These are phyloP conservation scores for Trichogramma pretiosum DNA, from an alignment of 1,140 invertebrate species.

Conservation along the genomic window DNA sequence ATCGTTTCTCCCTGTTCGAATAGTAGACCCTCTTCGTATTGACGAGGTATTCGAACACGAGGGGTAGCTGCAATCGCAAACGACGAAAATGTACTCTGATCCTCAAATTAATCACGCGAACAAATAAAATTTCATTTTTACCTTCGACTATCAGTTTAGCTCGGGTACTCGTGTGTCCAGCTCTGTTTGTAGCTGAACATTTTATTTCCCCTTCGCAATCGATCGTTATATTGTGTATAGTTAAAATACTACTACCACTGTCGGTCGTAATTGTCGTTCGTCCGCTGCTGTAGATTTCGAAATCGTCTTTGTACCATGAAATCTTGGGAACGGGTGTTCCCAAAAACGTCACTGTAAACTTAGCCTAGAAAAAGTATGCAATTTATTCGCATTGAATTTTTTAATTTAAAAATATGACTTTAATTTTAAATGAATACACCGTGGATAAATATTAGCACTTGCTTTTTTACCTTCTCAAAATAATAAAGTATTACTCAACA, in stretches of 20 bases:
- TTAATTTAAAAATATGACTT: not conserved
- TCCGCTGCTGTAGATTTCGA: slow-evolving; percentile 74
- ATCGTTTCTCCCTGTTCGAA: slow-evolving; percentile 83
- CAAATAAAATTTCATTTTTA: slow-evolving; percentile 20
- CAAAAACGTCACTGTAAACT: slow-evolving; percentile 71
- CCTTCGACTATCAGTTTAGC: slow-evolving; percentile 65
- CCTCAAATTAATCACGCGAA: not conserved
- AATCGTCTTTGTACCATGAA: slow-evolving; percentile 88
- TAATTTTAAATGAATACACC: not conserved
- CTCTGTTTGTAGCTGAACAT: slow-evolving; percentile 75
- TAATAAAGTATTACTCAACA: too few species aligned
- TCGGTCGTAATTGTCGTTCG: slow-evolving; percentile 69
- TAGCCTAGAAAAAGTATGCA: slow-evolving; percentile 44
- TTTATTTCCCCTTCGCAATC: slow-evolving; percentile 81
- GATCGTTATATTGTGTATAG: slow-evolving; percentile 70
- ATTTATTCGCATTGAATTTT: not conserved
- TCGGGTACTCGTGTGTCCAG: slow-evolving; percentile 67
- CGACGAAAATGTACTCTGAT: not conserved
- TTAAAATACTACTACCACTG: slow-evolving; percentile 65
- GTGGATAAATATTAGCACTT: not conserved
- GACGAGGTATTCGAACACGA: slow-evolving; percentile 64
- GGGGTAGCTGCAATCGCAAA: slow-evolving; percentile 61
- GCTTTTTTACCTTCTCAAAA: too few species aligned
- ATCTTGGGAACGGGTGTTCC: slow-evolving; percentile 79
- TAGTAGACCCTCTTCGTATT: slow-evolving; percentile 79